Evolutionary conservation across 1,140 invertebrate species (phyloP), one percentile per base, ranked within the genome.

Genomic region (Saccostrea glomerata): DNA sequence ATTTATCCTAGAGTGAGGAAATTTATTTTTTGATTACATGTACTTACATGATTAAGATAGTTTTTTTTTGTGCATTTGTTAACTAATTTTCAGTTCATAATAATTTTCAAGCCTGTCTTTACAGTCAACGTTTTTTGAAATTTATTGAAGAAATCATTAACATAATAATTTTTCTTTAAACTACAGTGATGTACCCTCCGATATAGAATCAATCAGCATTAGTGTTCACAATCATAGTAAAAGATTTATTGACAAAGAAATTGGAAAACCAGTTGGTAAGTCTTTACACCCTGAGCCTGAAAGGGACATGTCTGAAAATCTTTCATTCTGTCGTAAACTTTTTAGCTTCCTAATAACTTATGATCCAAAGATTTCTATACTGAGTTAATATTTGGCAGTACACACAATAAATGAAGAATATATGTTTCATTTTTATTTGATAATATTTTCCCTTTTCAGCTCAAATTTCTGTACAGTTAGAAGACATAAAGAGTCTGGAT

Each of bases 211-310:
- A 54, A 98, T 99, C 92, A 98, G 97, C 6, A 96, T 99, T 60
- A 98, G 97, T 20, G 96, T 99, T 17, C 97, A 98, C 92, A 99
- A 99, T 92, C 98, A 98, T 93, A 98, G 98, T 70, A 99, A 99
- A 95, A 96, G 98, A 85, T 97, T 97, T 63, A 99, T 99, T 96
- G 98, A 99, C 93, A 97, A 97, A 1, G 98, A 99, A 94, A 91
- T 95, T 58, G 91, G 93, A 94, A 91, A 90, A 93, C 82, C 40
- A 84, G 54, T 85, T 7, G 84, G 56, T 85, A 58, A 40, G 58
- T 25, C 20, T 36, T 85, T 40, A 66, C 30, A 66, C 47, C 20
- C 55, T 23, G 20, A 17, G 47, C 7, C n/a, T 63, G 58, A 63
- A 63, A 20, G 17, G 17, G 6, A n/a, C 17, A 63, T 63, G 15